These are phyloP conservation scores for Drymonia ruficornis DNA, from an alignment of 2,888 invertebrate species.

Conservation along the genomic window DNA sequence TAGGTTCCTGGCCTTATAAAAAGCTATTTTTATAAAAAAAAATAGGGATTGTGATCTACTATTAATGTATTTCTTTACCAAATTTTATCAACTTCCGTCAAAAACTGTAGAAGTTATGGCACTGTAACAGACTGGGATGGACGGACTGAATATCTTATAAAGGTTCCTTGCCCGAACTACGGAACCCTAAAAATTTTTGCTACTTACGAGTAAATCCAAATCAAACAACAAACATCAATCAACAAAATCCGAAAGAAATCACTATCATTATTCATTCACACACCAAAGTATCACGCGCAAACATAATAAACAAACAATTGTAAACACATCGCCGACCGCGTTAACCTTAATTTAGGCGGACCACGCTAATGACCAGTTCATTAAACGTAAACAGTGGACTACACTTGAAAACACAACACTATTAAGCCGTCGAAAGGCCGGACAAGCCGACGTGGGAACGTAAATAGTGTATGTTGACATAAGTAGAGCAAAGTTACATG, in stretches of 20 bases:
- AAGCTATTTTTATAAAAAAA: too few species aligned
- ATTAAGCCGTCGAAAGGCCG: constrained; percentile 32
- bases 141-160: too few species aligned
- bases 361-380: constrained; percentile 58
- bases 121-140: too few species aligned
- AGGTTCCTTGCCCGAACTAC: neutral
- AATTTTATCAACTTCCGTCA: too few species aligned
- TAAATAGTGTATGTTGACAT: constrained; percentile 40
- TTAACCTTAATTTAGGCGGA: constrained; percentile 44
- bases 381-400: constrained; percentile 57
- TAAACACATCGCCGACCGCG: constrained; percentile 18
- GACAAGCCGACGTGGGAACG: constrained; percentile 50
- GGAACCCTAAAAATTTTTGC: neutral
- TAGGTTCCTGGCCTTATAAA: too few species aligned
- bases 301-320: constrained; percentile 26
- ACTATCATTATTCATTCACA: neutral
- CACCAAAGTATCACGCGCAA: constrained; percentile 15
- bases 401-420: constrained; percentile 47
- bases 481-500: constrained; percentile 6
- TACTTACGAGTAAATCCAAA: neutral
- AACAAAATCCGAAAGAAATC: constrained; percentile 1
- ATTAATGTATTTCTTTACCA: too few species aligned
- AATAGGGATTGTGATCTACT: too few species aligned
- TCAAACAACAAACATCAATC: neutral
- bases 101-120: too few species aligned